Percentiles rank a stretch among this genome's conserved stretches.
Conservation (phyloP, 2,113 vertebrate genomes). For the Leptobrachium leishanense region DNA sequence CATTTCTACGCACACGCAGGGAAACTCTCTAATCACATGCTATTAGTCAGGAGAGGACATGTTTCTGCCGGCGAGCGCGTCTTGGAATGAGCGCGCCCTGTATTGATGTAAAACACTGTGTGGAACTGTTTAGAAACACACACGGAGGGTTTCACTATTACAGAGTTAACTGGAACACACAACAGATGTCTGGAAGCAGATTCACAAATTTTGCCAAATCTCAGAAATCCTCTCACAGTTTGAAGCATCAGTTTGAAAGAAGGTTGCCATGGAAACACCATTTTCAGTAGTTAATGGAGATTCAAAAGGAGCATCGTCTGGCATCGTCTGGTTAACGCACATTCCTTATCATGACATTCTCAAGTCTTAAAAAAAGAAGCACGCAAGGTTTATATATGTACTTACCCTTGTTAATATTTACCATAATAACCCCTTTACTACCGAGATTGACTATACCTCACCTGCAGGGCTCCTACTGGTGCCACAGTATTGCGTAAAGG, state of each 20-base stretch:
- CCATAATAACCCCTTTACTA: no score
- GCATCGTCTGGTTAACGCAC: background rate
- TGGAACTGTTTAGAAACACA: no score
- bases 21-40: background rate
- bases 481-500: no score
- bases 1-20: no score
- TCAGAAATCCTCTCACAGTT: background rate
- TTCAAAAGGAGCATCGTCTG: background rate
- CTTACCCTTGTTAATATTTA: no score
- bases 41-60: background rate
- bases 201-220: constrained; percentile 4
- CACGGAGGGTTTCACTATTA: background rate
- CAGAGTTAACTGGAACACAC: background rate
- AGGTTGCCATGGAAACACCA: constrained; percentile 7
- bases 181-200: background rate
- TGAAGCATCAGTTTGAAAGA: background rate
- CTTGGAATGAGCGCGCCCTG: background rate
- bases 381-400: no score
- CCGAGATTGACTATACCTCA: no score
- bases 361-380: background rate
- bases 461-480: no score
- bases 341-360: background rate
- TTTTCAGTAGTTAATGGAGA: background rate
- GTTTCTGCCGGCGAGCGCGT: background rate
- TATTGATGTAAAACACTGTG: no score